Conservation (phyloP, 2,888 invertebrate species). For the Drosophila dives region DNA sequence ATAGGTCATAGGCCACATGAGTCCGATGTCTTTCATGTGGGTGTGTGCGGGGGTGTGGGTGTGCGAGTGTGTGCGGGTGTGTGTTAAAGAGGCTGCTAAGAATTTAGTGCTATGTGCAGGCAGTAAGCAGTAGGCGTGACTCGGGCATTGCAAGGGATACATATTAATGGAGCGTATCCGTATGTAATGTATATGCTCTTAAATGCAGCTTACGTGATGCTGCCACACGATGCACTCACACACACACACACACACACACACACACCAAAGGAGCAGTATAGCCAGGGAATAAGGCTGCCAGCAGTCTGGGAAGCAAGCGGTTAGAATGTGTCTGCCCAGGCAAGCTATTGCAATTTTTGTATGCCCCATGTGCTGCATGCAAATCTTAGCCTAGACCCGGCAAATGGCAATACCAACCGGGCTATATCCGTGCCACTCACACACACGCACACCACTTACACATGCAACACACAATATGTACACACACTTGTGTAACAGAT, state of each 20-base stretch:
- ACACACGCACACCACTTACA: constrained; percentile 11
- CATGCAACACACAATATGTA: constrained; percentile 19
- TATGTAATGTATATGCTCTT: constrained; percentile 80
- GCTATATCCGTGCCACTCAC: constrained; percentile 34
- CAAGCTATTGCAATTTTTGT: constrained; percentile 69
- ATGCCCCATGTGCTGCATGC: constrained; percentile 74
- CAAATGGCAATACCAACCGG: constrained; percentile 61
- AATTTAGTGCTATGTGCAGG: constrained; percentile 53
- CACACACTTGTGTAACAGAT: constrained; percentile 73
- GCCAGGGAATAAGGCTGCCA: constrained; percentile 20
- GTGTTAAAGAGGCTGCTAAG: constrained; percentile 43
- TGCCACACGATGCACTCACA: constrained; percentile 39
- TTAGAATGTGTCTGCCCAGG: constrained; percentile 27
- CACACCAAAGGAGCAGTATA: constrained; percentile 34
- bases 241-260: no score
- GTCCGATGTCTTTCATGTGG: constrained; percentile 14
- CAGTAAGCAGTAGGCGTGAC: constrained; percentile 65
- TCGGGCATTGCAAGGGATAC: constrained; percentile 75
- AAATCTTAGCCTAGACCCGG: constrained; percentile 70
- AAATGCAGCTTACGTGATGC: constrained; percentile 81
- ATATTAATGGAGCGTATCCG: constrained; percentile 81
- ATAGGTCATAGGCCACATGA: constrained; percentile 71
- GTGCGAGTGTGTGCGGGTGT: constrained; percentile 22
- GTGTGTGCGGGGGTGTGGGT: constrained; percentile 20
- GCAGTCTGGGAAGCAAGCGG: constrained; percentile 4